Conservation (phyloP, 2,113 vertebrate species). For the Caloenas nicobarica region DNA sequence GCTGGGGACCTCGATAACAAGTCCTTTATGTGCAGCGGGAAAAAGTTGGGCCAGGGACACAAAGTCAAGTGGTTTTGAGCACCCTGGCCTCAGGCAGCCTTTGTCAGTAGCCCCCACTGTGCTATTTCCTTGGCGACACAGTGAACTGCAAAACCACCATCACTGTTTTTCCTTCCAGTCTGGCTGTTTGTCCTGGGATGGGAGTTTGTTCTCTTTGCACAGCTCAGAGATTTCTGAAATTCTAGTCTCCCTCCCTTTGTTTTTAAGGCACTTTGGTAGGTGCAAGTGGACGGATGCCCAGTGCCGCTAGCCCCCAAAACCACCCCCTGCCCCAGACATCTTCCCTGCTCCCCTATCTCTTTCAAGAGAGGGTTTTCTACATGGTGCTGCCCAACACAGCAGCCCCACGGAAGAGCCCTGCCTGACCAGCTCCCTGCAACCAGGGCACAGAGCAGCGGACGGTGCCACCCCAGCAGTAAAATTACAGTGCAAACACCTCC, state of each 20-base stretch:
- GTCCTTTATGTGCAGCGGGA: neutral
- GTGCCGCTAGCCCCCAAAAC: neutral
- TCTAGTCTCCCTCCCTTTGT: neutral
- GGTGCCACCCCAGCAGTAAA: neutral
- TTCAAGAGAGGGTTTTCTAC: neutral
- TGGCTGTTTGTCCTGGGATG: neutral
- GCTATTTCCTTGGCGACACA: neutral
- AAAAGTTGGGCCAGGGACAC: neutral
- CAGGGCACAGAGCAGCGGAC: neutral
- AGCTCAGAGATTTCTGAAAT: neutral
- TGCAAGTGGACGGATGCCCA: accelerated
- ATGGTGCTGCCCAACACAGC: too few species aligned
- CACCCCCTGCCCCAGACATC: too few species aligned
- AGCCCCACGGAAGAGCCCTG: too few species aligned
- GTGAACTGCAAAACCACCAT: neutral
- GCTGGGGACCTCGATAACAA: neutral
- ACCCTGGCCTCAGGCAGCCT: neutral
- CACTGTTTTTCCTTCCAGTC: neutral
- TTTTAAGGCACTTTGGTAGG: neutral
- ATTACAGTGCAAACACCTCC: accelerated
- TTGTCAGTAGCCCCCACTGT: neutral
- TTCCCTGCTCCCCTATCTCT: neutral
- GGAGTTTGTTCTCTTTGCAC: neutral
- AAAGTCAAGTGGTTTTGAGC: neutral
- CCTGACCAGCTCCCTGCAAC: neutral